Conservation (phyloP, 2,888 invertebrate species). For the Romanomermis culicivorax region DNA sequence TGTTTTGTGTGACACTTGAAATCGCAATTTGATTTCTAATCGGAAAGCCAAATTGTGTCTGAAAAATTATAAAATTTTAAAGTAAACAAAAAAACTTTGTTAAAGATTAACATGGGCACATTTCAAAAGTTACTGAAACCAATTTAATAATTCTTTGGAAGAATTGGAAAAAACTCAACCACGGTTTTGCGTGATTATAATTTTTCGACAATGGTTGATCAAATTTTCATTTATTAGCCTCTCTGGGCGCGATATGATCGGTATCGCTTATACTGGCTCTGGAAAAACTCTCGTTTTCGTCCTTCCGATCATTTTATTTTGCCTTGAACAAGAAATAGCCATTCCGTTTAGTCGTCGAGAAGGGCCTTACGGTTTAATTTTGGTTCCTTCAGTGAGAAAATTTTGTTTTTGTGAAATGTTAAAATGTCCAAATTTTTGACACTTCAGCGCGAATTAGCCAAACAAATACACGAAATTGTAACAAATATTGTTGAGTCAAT, state of each 20-base stretch:
- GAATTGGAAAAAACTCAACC: too few species aligned
- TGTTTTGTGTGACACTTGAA: too few species aligned
- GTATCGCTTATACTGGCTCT: slow-evolving; percentile 94
- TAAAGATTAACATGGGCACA: too few species aligned
- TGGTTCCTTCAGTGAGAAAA: slow-evolving; percentile 58
- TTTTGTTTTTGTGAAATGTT: neutral
- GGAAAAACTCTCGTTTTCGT: slow-evolving; percentile 96
- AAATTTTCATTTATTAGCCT: too few species aligned
- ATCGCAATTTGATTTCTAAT: too few species aligned
- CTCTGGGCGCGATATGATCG: slow-evolving; percentile 89
- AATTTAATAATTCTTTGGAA: too few species aligned
- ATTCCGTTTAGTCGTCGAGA: slow-evolving; percentile 58
- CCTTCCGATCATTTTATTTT: slow-evolving; percentile 82
- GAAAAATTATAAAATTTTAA: too few species aligned
- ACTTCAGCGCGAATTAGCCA: slow-evolving; percentile 61
- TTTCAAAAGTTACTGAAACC: too few species aligned
- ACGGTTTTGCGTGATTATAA: too few species aligned
- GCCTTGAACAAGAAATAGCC: slow-evolving; percentile 74
- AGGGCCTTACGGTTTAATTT: slow-evolving; percentile 56
- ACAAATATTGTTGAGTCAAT: slow-evolving; percentile 55
- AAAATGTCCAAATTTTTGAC: neutral
- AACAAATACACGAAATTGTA: slow-evolving; percentile 82
- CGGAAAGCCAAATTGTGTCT: too few species aligned
- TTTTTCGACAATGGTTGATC: too few species aligned
- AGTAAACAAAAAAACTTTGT: too few species aligned